A percentile compares a stretch with the other conserved stretches of the same genome.
Evolutionary conservation across 2,888 invertebrate genomes (phyloP).

Genomic region (Synergus itoensis): DNA sequence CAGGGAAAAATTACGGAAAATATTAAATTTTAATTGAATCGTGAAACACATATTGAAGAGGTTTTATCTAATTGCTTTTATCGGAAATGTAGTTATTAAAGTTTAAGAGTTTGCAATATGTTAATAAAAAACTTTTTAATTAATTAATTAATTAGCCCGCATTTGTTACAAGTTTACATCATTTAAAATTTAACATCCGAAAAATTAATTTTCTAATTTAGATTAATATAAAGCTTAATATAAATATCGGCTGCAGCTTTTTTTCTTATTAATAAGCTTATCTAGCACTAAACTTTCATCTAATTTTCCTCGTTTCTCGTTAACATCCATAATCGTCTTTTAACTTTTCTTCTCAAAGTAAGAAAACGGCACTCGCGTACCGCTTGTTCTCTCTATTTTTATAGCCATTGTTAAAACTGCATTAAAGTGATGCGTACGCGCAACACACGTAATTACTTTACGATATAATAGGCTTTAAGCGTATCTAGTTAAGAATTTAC

Average conservation of each 20-base stretch:
- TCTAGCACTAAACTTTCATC: not conserved
- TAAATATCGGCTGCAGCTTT: constrained; percentile 6
- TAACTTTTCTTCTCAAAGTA: not conserved
- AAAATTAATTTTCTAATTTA: not conserved
- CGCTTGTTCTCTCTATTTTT: constrained; percentile 56
- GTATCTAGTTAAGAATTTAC: constrained; percentile 14
- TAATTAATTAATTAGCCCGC: not conserved
- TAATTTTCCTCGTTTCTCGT: constrained; percentile 20
- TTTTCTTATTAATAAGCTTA: not conserved
- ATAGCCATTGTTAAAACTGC: constrained; percentile 14
- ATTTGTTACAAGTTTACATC: not conserved
- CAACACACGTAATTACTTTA: constrained; percentile 35
- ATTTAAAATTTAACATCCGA: not conserved
- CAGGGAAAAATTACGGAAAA: not conserved
- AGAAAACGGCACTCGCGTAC: constrained; percentile 58
- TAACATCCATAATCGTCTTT: not conserved
- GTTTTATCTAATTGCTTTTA: constrained; percentile 2
- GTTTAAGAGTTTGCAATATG: not conserved
- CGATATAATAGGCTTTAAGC: constrained; percentile 33
- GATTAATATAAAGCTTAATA: not conserved
- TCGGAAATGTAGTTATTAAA: not conserved
- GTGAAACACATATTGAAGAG: not conserved
- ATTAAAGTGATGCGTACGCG: constrained; percentile 5
- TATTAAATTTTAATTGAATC: constrained; percentile 5
- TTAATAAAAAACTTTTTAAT: no score